phyloP scores from a whole-genome alignment of 2,113 vertebrate genomes.

The Aldabrachelys gigantea region DNA sequence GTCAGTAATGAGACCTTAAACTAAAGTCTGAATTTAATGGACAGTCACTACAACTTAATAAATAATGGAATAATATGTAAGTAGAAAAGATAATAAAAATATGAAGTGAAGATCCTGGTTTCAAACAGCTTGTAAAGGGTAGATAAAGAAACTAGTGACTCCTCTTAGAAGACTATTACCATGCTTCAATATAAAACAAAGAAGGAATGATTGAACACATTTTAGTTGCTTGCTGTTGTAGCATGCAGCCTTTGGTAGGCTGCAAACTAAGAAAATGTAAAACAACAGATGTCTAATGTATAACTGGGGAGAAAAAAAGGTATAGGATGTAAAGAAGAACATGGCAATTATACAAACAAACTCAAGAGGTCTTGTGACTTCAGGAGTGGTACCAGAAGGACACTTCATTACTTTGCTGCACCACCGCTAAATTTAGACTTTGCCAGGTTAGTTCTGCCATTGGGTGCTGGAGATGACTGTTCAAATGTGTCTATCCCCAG shows the following conservation, averaged over 20 bases:
- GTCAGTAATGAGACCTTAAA: neutral
- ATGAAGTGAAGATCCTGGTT: neutral
- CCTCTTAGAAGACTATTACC: neutral
- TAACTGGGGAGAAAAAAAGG: neutral
- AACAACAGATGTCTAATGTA: neutral
- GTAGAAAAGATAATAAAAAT: neutral
- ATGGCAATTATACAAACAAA: neutral
- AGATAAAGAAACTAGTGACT: neutral
- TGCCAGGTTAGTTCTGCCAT: neutral
- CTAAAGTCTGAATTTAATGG: neutral
- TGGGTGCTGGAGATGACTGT: neutral
- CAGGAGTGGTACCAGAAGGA: neutral
- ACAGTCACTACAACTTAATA: neutral
- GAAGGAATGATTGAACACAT: neutral
- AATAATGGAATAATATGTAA: neutral
- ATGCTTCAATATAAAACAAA: neutral
- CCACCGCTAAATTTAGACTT: neutral
- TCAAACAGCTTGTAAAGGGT: neutral
- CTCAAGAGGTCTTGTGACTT: neutral
- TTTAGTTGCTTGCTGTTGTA: neutral
- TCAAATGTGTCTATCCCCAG: neutral
- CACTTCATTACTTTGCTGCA: neutral
- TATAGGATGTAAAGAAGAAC: neutral
- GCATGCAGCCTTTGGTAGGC: neutral
- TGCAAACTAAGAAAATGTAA: neutral